These are phyloP conservation scores for Oenanthe melanoleuca DNA, from an alignment of 2,113 vertebrate genomes.

Conservation along the genomic window DNA sequence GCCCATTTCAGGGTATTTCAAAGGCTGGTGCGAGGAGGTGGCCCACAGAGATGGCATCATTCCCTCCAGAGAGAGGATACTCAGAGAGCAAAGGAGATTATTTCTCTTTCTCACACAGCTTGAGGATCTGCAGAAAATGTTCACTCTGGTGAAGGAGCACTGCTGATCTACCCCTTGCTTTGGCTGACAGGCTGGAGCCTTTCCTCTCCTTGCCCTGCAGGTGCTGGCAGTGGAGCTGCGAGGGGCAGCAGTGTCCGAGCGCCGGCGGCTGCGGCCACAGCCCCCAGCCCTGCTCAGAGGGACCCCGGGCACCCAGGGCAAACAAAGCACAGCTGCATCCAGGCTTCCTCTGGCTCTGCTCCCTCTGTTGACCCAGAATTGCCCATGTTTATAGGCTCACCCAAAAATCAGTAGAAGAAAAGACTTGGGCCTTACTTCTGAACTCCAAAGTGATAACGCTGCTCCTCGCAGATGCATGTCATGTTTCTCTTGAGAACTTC, in stretches of 20 bases:
- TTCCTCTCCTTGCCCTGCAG: not conserved
- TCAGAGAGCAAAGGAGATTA: not conserved
- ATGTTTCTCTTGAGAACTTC: not conserved
- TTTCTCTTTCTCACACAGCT: not conserved
- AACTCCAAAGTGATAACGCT: not conserved
- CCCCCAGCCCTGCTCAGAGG: not conserved
- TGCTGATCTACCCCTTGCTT: not conserved
- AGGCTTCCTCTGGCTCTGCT: rapidly evolving
- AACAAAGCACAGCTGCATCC: not conserved
- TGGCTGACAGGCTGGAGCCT: not conserved
- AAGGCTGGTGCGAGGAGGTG: not conserved
- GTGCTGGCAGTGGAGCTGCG: not conserved
- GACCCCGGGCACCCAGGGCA: not conserved
- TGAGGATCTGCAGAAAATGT: not conserved
- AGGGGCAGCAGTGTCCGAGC: rapidly evolving
- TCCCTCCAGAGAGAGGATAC: not conserved
- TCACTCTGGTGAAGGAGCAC: not conserved
- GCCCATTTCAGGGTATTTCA: not conserved
- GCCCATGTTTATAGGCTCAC: not conserved
- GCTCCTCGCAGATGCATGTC: not conserved
- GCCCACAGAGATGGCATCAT: not conserved
- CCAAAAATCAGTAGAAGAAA: not conserved
- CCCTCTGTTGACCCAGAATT: not conserved
- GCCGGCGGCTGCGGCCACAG: not conserved
- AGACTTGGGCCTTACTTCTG: not conserved